Evolutionary conservation across 2,797 vertebrate species (phyloP).

Genomic region (Phylloscopus collybita): DNA sequence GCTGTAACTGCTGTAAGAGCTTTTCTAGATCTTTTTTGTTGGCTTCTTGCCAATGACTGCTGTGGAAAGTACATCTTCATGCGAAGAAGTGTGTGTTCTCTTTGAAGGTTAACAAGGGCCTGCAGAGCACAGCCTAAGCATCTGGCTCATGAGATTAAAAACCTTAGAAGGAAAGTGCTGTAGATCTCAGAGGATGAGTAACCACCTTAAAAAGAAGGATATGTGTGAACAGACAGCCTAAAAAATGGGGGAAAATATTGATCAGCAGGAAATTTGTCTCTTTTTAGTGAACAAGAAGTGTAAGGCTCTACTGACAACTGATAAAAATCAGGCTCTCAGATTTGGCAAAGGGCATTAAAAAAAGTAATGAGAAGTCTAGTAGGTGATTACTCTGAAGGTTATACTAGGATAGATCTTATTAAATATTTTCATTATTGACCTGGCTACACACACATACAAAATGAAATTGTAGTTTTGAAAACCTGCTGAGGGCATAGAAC

Average conservation of each 20-base stretch:
- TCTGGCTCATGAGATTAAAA: conserved; percentile 65
- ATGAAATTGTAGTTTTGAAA: conserved; percentile 5
- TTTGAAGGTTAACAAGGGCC: conserved; percentile 59
- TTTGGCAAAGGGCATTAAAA: conserved; percentile 38
- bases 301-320: not conserved
- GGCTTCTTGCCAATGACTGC: conserved; percentile 12
- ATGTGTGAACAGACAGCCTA: conserved; percentile 2
- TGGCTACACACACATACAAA: not conserved
- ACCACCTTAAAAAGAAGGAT: conserved; percentile 29
- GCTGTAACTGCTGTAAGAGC: not conserved
- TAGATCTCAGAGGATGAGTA: conserved; percentile 35
- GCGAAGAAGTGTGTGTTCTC: conserved; percentile 32
- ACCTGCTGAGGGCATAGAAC: not conserved
- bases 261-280: conserved; percentile 2
- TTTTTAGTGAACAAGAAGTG: not conserved
- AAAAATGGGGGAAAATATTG: not conserved
- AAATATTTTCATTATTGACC: conserved; percentile 53
- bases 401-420: conserved; percentile 26
- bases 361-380: conserved; percentile 16
- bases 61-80: conserved; percentile 54
- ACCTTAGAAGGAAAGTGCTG: not conserved
- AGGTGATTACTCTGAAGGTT: conserved; percentile 34
- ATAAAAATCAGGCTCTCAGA: conserved; percentile 9
- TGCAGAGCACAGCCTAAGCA: conserved; percentile 45
- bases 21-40: conserved; percentile 15